Percentiles rank a stretch among this genome's conserved stretches.
phyloP scores from a whole-genome alignment of 2,113 vertebrate genomes.

The Gallinago undulata region DNA sequence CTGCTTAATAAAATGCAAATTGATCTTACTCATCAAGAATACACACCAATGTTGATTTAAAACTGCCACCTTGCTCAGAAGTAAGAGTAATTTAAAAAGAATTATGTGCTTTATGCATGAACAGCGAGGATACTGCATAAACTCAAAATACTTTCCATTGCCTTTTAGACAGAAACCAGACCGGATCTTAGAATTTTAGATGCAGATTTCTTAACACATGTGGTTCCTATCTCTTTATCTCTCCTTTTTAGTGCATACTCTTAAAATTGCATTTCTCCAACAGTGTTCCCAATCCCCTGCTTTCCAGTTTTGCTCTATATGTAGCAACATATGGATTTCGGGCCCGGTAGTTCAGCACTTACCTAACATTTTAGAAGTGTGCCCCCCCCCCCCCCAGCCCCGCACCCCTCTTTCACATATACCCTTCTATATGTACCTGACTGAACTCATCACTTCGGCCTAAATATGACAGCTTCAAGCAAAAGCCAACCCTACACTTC shows the following conservation, averaged over 20 bases:
- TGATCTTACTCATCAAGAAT: background rate
- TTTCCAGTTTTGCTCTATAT: background rate
- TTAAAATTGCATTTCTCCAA: background rate
- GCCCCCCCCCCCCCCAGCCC: no score
- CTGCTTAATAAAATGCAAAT: background rate
- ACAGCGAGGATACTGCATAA: rapidly evolving
- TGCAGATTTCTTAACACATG: background rate
- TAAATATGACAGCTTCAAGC: background rate
- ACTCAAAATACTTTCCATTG: background rate
- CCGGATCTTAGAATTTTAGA: background rate
- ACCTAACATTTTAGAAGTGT: background rate
- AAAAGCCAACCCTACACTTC: background rate
- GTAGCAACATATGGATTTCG: rapidly evolving
- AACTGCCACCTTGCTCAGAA: background rate
- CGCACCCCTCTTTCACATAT: background rate
- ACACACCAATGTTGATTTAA: background rate
- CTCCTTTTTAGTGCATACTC: background rate
- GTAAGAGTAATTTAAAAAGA: background rate
- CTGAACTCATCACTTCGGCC: background rate
- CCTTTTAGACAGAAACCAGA: background rate
- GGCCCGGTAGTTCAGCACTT: background rate
- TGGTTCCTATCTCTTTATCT: background rate
- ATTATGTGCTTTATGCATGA: background rate
- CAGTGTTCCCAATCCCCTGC: no score
- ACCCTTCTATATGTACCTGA: rapidly evolving